Evolutionary conservation across 2,113 vertebrate species (phyloP), one percentile per base, ranked within the genome.

Genomic region (Trachemys scripta): DNA sequence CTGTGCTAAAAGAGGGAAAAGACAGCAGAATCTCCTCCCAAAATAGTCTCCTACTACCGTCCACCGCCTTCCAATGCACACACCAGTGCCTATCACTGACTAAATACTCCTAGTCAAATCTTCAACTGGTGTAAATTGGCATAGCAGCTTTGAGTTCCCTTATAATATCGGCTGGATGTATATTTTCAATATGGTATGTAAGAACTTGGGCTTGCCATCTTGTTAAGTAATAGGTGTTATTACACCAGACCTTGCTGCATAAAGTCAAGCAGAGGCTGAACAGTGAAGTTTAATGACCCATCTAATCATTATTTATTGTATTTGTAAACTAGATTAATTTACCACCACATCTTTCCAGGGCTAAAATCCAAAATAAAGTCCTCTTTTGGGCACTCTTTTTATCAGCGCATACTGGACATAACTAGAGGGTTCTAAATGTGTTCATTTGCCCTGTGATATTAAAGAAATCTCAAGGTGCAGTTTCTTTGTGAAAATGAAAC

Each of bases 31-130:
- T 1, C 47, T 20, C 4, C 87, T 25, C 29, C 22, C 56, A 72
- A 76, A 65, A 87, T 0, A 82, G 2, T 1, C 1, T 47, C 85
- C 5, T 0, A 5, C 3, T 2, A 4, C 12, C 47, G 83, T 84
- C 82, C 65, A 38, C 22, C 10, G 10, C 6, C 5, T 8, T 59
- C 19, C 24, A 72, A 24, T 20, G 45, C 29, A 13, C 14, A 25
- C 4, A 87, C 35, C 9, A 92, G 80, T 59, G 11, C 27, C 80
- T 42, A 31, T 12, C 10, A 7, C 82, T 51, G 82, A 8, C 17
- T 72, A 78, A 72, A 38, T 72, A 38, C 35, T 38, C 8, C 38
- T n/a, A 38, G 35, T 38, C n/a, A 72, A 10, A 38, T 72, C n/a
- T n/a, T 72, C 9, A 56, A 16, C 42, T 45, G 79, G 20, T 38